These are phyloP conservation scores for Hestina assimilis DNA, from an alignment of 1,140 invertebrate species.

Conservation along the genomic window DNA sequence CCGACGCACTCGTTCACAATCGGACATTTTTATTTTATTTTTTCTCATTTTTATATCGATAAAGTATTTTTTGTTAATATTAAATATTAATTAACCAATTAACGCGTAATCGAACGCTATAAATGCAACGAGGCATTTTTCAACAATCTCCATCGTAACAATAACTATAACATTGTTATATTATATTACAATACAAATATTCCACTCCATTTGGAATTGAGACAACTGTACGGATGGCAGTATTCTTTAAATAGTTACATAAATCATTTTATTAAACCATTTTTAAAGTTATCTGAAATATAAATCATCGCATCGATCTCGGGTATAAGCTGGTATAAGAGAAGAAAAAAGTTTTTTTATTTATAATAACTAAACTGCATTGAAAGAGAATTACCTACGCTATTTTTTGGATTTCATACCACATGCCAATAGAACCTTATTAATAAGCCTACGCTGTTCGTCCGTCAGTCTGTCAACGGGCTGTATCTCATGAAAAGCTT, in stretches of 20 bases:
- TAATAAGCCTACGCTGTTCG: no score
- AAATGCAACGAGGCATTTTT: conserved; percentile 35
- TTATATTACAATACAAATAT: background rate
- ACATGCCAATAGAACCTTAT: no score
- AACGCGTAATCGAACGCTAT: conserved; percentile 17
- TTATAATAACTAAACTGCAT: no score
- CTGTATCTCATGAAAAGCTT: no score
- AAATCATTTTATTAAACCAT: no score
- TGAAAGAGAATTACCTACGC: no score
- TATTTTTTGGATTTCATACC: no score
- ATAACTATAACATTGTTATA: conserved; percentile 9
- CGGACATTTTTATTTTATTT: conserved; percentile 38
- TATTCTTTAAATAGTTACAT: background rate
- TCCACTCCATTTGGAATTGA: background rate
- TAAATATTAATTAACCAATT: conserved; percentile 35
- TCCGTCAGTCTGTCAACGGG: no score
- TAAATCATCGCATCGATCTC: no score
- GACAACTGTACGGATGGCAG: background rate
- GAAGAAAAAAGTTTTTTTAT: no score
- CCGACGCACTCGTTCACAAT: conserved; percentile 17
- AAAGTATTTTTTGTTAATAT: conserved; percentile 31
- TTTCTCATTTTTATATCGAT: conserved; percentile 32
- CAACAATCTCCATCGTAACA: conserved; percentile 3
- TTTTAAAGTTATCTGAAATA: no score
- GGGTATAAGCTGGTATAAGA: no score